Percentiles rank a stretch among this genome's conserved stretches.
phyloP scores from a whole-genome alignment of 2,888 invertebrate species.

The Osmoderma eremita region DNA sequence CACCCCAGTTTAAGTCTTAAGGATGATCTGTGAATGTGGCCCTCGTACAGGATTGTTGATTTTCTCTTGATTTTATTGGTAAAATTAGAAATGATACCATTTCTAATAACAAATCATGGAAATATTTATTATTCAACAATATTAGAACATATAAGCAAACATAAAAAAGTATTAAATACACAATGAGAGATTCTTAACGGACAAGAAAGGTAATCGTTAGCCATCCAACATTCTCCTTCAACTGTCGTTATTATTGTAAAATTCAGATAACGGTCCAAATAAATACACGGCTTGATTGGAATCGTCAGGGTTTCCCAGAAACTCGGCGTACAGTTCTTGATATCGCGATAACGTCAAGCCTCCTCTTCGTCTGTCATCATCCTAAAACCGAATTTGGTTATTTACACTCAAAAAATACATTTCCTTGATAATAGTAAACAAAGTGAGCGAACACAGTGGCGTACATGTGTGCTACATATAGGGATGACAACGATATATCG shows the following conservation, averaged over 20 bases:
- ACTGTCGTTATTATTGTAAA: constrained; percentile 16
- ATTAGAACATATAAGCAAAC: constrained; percentile 31
- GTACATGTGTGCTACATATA: too few species aligned
- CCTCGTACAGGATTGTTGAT: neutral
- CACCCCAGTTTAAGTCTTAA: too few species aligned
- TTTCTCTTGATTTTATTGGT: neutral
- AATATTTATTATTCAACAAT: constrained; percentile 32
- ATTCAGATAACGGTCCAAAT: constrained; percentile 78
- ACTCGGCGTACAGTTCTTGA: constrained; percentile 85
- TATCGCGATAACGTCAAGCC: constrained; percentile 82
- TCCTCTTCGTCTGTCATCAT: constrained; percentile 82
- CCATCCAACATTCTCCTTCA: neutral
- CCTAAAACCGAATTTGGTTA: too few species aligned
- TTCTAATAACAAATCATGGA: neutral
- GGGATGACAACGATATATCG: too few species aligned
- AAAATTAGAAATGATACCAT: neutral
- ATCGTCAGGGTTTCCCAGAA: constrained; percentile 80
- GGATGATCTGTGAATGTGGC: too few species aligned
- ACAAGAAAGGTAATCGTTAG: neutral
- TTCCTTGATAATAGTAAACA: too few species aligned
- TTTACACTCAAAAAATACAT: too few species aligned
- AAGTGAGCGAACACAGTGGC: too few species aligned
- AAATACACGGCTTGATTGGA: constrained; percentile 78
- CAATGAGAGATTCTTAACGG: neutral
- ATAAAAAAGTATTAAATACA: constrained; percentile 36